These are phyloP conservation scores for Vultur gryphus DNA, from an alignment of 2,797 vertebrate species.

Conservation along the genomic window DNA sequence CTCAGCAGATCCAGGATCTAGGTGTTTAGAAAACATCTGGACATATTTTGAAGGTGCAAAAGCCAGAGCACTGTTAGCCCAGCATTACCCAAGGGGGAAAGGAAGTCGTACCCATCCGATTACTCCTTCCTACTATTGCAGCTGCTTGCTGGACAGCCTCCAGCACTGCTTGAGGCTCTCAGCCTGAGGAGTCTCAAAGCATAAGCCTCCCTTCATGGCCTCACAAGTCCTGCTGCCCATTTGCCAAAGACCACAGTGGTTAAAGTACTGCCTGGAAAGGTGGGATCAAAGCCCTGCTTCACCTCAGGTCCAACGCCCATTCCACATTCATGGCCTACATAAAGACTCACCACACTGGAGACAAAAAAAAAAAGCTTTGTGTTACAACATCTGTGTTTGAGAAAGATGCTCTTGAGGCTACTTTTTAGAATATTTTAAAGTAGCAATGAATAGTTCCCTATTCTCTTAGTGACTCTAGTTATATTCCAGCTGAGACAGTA, in stretches of 20 bases:
- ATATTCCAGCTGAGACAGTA: neutral
- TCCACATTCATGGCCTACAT: neutral
- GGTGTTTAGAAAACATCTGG: neutral
- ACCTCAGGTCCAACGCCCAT: rapidly evolving
- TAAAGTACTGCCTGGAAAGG: neutral
- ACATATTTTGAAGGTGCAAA: neutral
- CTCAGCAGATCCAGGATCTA: neutral
- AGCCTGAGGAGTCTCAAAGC: neutral
- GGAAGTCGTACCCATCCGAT: rapidly evolving
- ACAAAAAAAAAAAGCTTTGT: neutral
- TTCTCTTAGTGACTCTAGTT: neutral
- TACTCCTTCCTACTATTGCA: neutral
- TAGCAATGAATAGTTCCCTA: neutral
- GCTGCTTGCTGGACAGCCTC: neutral
- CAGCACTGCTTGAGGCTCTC: neutral
- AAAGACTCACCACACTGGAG: neutral
- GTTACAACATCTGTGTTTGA: neutral
- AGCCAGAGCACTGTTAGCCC: neutral
- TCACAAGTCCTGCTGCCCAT: neutral
- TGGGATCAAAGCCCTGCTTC: neutral
- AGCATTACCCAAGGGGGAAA: neutral
- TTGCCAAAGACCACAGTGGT: neutral
- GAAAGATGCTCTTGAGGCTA: neutral
- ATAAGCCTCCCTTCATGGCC: neutral
- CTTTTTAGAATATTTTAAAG: neutral